Conservation (phyloP, 2,888 invertebrate species). For the Apotomis capreana region DNA sequence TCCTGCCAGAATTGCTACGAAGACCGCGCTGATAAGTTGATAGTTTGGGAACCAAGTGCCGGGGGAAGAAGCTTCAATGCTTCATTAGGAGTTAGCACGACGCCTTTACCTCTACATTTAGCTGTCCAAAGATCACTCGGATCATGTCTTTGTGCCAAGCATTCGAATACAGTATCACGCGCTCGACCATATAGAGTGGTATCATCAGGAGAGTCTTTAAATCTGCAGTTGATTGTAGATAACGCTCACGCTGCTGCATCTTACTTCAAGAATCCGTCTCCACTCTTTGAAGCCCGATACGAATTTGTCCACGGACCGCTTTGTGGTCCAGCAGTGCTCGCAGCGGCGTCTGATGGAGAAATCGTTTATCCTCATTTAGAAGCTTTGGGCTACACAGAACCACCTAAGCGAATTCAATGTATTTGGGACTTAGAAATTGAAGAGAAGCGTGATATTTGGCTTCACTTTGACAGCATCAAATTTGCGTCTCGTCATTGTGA, state of each 20-base stretch:
- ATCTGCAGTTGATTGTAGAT: slow-evolving; percentile 92
- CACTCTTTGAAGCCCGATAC: slow-evolving; percentile 93
- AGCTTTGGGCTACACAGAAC: slow-evolving; percentile 87
- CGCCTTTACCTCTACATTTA: slow-evolving; percentile 83
- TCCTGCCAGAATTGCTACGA: slow-evolving; percentile 94
- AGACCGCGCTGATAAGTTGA: slow-evolving; percentile 92
- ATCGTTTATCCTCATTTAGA: slow-evolving; percentile 94
- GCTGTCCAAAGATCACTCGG: slow-evolving; percentile 87
- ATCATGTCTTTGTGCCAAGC: slow-evolving; percentile 88
- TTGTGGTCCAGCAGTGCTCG: slow-evolving; percentile 92
- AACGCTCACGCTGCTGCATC: slow-evolving; percentile 93
- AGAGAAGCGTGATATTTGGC: slow-evolving; percentile 92
- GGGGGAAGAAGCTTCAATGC: slow-evolving; percentile 62
- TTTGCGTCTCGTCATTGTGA: slow-evolving; percentile 93
- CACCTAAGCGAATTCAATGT: slow-evolving; percentile 88
- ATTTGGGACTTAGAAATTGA: slow-evolving; percentile 93
- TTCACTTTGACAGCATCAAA: slow-evolving; percentile 93
- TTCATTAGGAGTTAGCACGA: slow-evolving; percentile 68
- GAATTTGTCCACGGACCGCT: slow-evolving; percentile 95
- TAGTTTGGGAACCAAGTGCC: slow-evolving; percentile 89
- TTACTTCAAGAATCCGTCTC: slow-evolving; percentile 93
- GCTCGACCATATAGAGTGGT: slow-evolving; percentile 86
- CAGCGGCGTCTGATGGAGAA: slow-evolving; percentile 92
- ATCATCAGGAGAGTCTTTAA: slow-evolving; percentile 91
- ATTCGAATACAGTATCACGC: slow-evolving; percentile 83